Evolutionary conservation across 2,113 vertebrate genomes (phyloP), one percentile per base, ranked within the genome.

Genomic region (Pseudorhombus dupliciocellatus): DNA sequence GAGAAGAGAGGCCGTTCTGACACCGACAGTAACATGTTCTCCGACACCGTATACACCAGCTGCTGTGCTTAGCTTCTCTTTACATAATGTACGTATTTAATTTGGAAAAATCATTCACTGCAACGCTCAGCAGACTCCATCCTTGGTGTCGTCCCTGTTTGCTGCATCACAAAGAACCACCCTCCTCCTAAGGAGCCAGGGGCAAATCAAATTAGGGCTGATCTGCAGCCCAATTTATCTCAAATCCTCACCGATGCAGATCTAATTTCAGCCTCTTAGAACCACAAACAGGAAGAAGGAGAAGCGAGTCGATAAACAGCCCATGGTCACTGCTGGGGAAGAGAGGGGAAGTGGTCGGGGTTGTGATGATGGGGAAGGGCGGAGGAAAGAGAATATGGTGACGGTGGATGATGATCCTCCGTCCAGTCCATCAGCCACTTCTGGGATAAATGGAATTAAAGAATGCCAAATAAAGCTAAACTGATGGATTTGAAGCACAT

Each of bases 181-280:
- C 31, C 59, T 66, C 66, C 57, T 34, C 66, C 22, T 71, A 54
- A 65, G 48, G 75, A 85, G 86, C 44, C 34, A 60, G 71, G 59
- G 78, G 64, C 53, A 77, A 84, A 92, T 87, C 21, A 30, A 84
- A 59, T 92, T 92, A 89, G 67, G 68, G 87, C 77, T 54, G 84
- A 89, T 87, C 87, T 18, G 87, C 80, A 89, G 70, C 82, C 85
- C 80, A 89, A 91, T 92, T 89, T 85, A 90, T 90, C 87, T 90
- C 73, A 84, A 84, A 92, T 86, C 84, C 83, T 84, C 56, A 21
- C 77, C 60, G 69, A 90, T 87, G 79, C 81, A 85, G 90, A 90
- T 92, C 84, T 90, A 89, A 92, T 92, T 90, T 88, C 88, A 91
- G 74, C 84, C 90, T 90, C 87, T 91, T 82, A 88, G 85, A 81